Conservation (phyloP, 2,113 vertebrate genomes). For the Gymnorhina tibicen region DNA sequence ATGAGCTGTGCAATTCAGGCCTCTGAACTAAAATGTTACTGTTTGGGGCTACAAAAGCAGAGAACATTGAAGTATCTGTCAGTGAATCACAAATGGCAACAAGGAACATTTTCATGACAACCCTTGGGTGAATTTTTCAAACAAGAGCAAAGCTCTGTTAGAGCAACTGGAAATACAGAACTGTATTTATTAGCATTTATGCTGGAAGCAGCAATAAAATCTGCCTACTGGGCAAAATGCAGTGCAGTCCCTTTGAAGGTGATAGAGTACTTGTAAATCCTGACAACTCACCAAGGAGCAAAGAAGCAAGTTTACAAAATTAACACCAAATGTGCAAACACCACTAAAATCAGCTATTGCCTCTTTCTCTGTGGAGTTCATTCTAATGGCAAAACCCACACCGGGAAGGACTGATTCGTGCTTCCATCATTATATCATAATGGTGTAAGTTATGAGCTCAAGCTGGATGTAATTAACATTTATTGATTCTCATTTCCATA, state of each 20-base stretch:
- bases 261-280: neutral
- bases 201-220: conserved; percentile 39
- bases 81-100: neutral
- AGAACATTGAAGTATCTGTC: neutral
- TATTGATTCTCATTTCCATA: conserved; percentile 23
- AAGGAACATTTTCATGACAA: neutral
- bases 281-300: neutral
- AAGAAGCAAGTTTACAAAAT: neutral
- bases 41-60: neutral
- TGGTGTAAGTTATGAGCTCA: neutral
- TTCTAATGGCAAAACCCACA: neutral
- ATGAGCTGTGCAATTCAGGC: neutral
- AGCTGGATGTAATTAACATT: conserved; percentile 43
- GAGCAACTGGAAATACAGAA: neutral
- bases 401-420: neutral
- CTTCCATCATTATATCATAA: conserved; percentile 6
- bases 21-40: neutral
- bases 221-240: conserved; percentile 12
- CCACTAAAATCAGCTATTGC: neutral
- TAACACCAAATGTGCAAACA: neutral
- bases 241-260: neutral
- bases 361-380: neutral
- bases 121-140: neutral
- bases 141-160: neutral
- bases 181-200: conserved; percentile 5